A percentile compares a stretch with the other conserved stretches of the same genome.
Conservation (phyloP, 1,140 invertebrate genomes). For the Bicyclus anynana region DNA sequence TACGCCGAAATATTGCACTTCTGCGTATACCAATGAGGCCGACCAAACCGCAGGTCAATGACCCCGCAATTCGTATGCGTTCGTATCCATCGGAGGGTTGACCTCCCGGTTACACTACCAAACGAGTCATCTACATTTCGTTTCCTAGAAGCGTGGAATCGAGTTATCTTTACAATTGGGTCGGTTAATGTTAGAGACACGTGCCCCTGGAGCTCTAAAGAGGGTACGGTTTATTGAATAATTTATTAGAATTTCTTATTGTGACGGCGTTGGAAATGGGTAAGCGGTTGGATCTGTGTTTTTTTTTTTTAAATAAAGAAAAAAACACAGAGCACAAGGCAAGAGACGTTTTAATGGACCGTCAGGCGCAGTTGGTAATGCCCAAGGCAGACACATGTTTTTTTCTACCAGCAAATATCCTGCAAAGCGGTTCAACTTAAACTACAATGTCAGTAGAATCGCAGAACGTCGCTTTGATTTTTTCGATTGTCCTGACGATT, state of each 20-base stretch:
- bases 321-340: too few relatives aligned
- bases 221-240: constrained; percentile 31
- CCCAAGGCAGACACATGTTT: too few relatives aligned
- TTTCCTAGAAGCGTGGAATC: constrained; percentile 13
- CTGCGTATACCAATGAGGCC: constrained; percentile 17
- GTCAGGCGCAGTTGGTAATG: too few relatives aligned
- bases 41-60: constrained; percentile 10
- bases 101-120: constrained; percentile 16
- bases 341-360: too few relatives aligned
- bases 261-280: background rate
- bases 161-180: constrained; percentile 19
- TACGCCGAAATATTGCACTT: constrained; percentile 17
- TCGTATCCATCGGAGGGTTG: constrained; percentile 12
- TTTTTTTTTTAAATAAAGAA: background rate
- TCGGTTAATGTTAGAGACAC: constrained; percentile 22
- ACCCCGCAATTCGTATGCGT: constrained; percentile 16
- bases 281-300: background rate
- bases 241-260: constrained; percentile 22
- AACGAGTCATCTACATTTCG: constrained; percentile 9
- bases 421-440: too few relatives aligned
- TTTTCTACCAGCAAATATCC: too few relatives aligned
- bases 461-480: too few relatives aligned
- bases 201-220: constrained; percentile 22
- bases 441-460: too few relatives aligned
- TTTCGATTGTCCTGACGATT: too few relatives aligned